Conservation (phyloP, 2,888 invertebrate species). For the Acleris cristana region DNA sequence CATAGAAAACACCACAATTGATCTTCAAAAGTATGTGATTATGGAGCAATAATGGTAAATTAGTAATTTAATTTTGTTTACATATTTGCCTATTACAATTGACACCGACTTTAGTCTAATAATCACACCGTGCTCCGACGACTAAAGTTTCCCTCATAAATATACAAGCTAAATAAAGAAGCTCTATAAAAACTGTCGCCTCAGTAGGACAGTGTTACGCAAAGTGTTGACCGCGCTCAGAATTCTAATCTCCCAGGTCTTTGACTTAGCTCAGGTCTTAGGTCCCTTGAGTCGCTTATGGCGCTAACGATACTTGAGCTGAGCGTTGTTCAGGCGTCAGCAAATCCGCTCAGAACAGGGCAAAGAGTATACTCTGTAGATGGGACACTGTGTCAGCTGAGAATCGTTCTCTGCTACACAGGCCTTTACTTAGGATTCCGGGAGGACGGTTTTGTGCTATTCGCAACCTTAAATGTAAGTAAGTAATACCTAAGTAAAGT, state of each 20-base stretch:
- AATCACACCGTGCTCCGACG: too few species aligned
- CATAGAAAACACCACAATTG: too few species aligned
- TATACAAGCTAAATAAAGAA: not conserved
- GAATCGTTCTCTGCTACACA: too few species aligned
- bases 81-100: too few species aligned
- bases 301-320: constrained; percentile 14
- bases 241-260: constrained; percentile 21
- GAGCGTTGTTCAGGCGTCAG: constrained; percentile 24
- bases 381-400: not conserved
- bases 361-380: not conserved
- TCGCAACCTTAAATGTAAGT: too few species aligned
- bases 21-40: too few species aligned
- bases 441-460: too few species aligned
- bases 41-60: too few species aligned
- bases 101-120: too few species aligned
- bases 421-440: not conserved
- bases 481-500: too few species aligned
- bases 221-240: constrained; percentile 15
- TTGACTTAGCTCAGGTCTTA: constrained; percentile 14
- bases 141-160: too few species aligned
- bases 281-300: constrained; percentile 10
- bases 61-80: too few species aligned
- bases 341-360: constrained; percentile 13
- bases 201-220: constrained; percentile 3
- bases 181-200: not conserved